A percentile compares a stretch with the other conserved stretches of the same genome.
Evolutionary conservation across 2,888 invertebrate species (phyloP).

Genomic region (Hyalella azteca): DNA sequence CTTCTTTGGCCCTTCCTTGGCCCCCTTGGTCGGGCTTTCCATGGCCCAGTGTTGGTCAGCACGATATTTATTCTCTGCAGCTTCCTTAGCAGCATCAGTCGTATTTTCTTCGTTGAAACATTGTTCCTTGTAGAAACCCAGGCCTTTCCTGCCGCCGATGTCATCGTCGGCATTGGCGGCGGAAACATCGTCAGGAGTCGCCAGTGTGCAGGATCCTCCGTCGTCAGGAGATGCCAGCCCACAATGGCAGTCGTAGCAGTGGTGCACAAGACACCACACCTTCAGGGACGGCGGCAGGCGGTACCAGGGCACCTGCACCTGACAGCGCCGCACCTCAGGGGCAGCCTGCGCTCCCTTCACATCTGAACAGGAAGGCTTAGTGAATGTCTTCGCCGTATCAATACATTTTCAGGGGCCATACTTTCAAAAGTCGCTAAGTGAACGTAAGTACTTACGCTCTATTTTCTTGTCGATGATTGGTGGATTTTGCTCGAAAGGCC

Average conservation of each 20-base stretch:
- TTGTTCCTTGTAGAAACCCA: background rate
- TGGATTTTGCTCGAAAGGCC: too few species aligned
- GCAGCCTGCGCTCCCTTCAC: too few species aligned
- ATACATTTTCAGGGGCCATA: too few species aligned
- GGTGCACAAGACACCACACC: slow-evolving; percentile 56
- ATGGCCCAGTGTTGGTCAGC: too few species aligned
- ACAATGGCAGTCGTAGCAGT: slow-evolving; percentile 56
- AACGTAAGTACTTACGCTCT: too few species aligned
- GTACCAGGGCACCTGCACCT: slow-evolving; percentile 54
- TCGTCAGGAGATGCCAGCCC: slow-evolving; percentile 6
- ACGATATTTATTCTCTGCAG: background rate
- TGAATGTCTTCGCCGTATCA: too few species aligned
- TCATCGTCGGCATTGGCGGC: background rate
- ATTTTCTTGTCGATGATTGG: too few species aligned
- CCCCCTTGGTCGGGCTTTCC: too few species aligned
- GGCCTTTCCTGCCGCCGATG: background rate
- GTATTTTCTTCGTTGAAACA: background rate
- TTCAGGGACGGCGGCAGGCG: slow-evolving; percentile 48
- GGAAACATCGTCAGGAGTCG: background rate
- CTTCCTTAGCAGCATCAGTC: background rate
- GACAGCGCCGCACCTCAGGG: background rate
- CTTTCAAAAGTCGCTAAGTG: too few species aligned
- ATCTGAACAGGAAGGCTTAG: too few species aligned
- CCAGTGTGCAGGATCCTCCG: too few species aligned
- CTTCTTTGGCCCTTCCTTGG: too few species aligned